phyloP scores from a whole-genome alignment of 2,113 vertebrate genomes.

The Leucopternis melanops region DNA sequence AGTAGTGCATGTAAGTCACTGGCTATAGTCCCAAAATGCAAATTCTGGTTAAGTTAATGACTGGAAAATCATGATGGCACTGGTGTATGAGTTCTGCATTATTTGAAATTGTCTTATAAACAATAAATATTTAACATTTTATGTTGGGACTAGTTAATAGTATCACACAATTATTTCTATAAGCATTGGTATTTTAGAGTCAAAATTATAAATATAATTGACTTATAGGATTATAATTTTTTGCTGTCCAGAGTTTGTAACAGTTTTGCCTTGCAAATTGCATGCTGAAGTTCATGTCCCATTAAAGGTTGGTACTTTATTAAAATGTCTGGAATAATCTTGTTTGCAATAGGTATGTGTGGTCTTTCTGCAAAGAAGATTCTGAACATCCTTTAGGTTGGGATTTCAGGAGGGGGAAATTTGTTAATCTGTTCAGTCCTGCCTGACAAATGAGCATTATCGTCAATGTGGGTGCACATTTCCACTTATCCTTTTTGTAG shows the following conservation, averaged over 20 bases:
- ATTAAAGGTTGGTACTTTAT: slow-evolving; percentile 38
- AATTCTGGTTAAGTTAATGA: slow-evolving; percentile 81
- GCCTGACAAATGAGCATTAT: slow-evolving; percentile 68
- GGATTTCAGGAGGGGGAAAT: slow-evolving; percentile 17
- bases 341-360: slow-evolving; percentile 17
- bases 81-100: slow-evolving; percentile 61
- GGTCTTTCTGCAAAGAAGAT: slow-evolving; percentile 11
- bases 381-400: slow-evolving; percentile 14
- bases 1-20: slow-evolving; percentile 78
- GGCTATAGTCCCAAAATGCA: slow-evolving; percentile 82
- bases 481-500: slow-evolving; percentile 68
- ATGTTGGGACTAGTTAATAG: slow-evolving; percentile 48
- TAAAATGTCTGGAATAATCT: slow-evolving; percentile 15
- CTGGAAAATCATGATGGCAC: slow-evolving; percentile 75
- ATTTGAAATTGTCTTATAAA: slow-evolving; percentile 76
- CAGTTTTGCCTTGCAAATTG: not conserved
- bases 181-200: not conserved
- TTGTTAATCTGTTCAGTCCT: slow-evolving; percentile 47
- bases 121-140: slow-evolving; percentile 78
- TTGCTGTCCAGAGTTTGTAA: not conserved
- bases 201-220: not conserved
- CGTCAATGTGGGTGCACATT: slow-evolving; percentile 28
- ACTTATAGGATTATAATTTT: not conserved
- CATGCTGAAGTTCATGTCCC: slow-evolving; percentile 23
- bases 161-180: slow-evolving; percentile 48